Base-by-base conservation (phyloP, 2,888 invertebrate species). In the Trichogramma dendrolimi region DNA sequence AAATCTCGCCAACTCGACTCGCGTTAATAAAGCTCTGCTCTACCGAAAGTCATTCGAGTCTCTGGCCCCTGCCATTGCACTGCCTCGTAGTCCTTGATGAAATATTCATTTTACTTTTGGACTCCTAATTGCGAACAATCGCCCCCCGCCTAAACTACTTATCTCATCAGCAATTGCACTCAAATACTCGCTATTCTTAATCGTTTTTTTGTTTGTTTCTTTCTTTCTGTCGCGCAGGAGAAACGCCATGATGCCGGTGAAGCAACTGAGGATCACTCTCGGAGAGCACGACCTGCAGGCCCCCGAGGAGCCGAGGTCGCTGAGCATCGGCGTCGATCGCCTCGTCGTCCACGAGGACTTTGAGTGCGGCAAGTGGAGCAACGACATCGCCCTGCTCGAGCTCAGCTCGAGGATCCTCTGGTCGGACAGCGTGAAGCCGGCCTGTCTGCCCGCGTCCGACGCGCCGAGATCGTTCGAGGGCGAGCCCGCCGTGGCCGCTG, bases 321-420 rank as follows among this genome's bases (percentile, higher is more conserved):
- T 77, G 79, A 72, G 84, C 77, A 74, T 81, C 62, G 67, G 74
- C 27, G 80, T 85, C 5, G 76, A 78, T 8, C 81, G 80, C 61
- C 84, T 90, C 40, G 76, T 88, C 54, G 83, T 91, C 0, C 93
- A 94, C 80, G 91, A 92, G 0, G 83, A 86, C 38, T 92, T 92
- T 79, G 84, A 83, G 74, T 87, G 88, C 73, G 83, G 81, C 55
- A 82, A 81, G 70, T 82, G 83, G n/a, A 78, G 77, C 61, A 83
- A 88, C 73, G 89, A 91, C 73, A 84, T 90, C 68, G 94, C 93
- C 2, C 82, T 94, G 10, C 76, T 94, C 50, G 87, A 89, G 74
- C 81, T 93, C 27, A 79, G 78, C 4, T 80, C 82, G 6, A 85
- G 87, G 62, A 81, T 93, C 10, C 75, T 77, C 46, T 93, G 90